Percentiles rank a stretch among this genome's conserved stretches.
phyloP scores from a whole-genome alignment of 2,888 invertebrate genomes.

The Adineta ricciae region DNA sequence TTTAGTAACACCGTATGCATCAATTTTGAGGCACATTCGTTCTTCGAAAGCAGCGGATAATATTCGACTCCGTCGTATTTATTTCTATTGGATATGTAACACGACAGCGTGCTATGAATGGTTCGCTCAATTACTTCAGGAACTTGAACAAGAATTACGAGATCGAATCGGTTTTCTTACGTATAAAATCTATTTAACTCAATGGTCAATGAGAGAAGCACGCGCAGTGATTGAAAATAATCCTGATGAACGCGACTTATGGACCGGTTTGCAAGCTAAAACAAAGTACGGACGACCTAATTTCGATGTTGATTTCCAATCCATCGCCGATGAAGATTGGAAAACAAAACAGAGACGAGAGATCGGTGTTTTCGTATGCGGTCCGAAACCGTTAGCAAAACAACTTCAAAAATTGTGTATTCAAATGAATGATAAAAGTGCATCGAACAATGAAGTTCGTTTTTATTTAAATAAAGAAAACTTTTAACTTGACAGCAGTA shows the following conservation, averaged over 20 bases:
- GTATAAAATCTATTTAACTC: constrained; percentile 46
- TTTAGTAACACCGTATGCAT: constrained; percentile 47
- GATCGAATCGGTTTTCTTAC: constrained; percentile 41
- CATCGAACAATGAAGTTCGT: background rate
- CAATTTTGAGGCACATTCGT: constrained; percentile 47
- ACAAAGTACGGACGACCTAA: constrained; percentile 35
- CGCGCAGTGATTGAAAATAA: constrained; percentile 23
- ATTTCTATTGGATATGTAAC: constrained; percentile 49
- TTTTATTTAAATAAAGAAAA: constrained; percentile 22
- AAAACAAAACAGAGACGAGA: background rate
- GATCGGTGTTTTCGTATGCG: constrained; percentile 13
- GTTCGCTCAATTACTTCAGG: constrained; percentile 45
- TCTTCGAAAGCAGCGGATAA: constrained; percentile 34
- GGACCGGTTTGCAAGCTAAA: constrained; percentile 35
- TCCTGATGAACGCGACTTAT: constrained; percentile 28
- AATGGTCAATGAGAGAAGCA: constrained; percentile 46
- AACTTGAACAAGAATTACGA: constrained; percentile 42
- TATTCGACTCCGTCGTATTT: constrained; percentile 42
- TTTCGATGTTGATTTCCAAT: constrained; percentile 55
- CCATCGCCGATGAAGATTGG: background rate
- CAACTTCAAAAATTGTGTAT: background rate
- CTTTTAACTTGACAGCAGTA: background rate
- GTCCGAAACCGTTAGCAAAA: background rate
- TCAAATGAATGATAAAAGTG: background rate
- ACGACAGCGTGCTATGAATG: constrained; percentile 48